Evolutionary conservation across 2,888 invertebrate genomes (phyloP), one percentile per base, ranked within the genome.

Genomic region (Cephus pulcher): DNA sequence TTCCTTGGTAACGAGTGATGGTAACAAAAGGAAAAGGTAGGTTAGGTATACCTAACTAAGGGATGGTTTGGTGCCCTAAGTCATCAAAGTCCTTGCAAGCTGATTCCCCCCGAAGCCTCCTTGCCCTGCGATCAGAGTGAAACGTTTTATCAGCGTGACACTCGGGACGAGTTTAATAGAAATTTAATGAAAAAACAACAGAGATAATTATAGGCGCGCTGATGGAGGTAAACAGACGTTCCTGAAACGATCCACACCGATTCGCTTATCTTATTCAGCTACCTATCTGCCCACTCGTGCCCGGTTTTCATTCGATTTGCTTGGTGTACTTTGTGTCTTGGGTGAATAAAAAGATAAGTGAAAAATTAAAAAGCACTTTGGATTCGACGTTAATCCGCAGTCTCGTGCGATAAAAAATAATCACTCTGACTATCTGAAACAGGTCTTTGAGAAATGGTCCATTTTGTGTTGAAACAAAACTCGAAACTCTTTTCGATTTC

Each of bases 161-260:
- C 74, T 78, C 75, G 75, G 71, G 78, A 78, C 75, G 75, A 75
- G 75, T 84, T 86, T 84, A 82, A 88, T 86, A 85, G 85, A 82
- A 88, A 83, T 85, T 87, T 88, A 86, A 88, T 88, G 88, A 86
- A 88, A 88, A 85, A 86, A 86, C 85, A 88, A 88, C 88, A 88
- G 80, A 83, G 83, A 84, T 88, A 88, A 88, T 88, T 87, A 87
- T 79, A 12, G 40, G 37, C 34, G 15, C 71, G 37, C 56, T 34
- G 74, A 76, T 69, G 70, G 73, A 76, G 75, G 73, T 76, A 79
- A 78, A 78, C 78, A 78, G 73, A 71, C 70, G 32, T 70, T 23
- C 70, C 32, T 70, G 12, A 30, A 32, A 30, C 70, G 70, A 32
- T 70, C 33, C 70, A 3, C 70, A 23, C 77, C 74, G 74, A 40